Evolutionary conservation across 2,888 invertebrate species (phyloP).

Genomic region (Tetropium fuscum): DNA sequence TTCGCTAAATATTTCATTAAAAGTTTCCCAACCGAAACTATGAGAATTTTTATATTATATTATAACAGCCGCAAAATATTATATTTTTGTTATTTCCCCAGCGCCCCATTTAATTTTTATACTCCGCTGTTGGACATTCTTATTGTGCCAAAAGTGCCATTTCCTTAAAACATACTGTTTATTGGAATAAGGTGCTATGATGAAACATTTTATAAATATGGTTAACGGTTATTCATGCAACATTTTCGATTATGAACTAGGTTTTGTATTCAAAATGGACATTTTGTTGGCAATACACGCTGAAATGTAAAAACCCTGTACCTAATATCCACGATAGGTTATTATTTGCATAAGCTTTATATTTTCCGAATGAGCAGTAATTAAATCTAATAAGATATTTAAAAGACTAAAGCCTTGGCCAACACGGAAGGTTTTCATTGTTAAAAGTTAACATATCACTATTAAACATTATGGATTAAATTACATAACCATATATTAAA

Average conservation of each 20-base stretch:
- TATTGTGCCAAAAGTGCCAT: constrained; percentile 4
- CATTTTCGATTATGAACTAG: constrained; percentile 8
- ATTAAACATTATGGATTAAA: background rate
- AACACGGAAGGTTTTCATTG: too few relatives aligned
- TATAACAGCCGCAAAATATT: background rate
- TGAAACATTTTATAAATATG: constrained; percentile 14
- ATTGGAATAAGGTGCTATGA: constrained; percentile 16
- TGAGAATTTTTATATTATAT: too few relatives aligned
- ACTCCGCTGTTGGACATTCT: background rate
- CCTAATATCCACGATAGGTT: background rate
- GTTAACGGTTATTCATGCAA: constrained; percentile 19
- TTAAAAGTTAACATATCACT: too few relatives aligned
- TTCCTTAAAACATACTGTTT: constrained; percentile 9
- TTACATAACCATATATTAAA: background rate
- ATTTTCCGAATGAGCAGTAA: background rate
- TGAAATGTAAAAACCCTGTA: constrained; percentile 2
- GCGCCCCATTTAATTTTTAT: background rate
- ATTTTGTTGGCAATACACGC: background rate
- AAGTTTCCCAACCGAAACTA: too few relatives aligned
- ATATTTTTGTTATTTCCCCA: constrained; percentile 16
- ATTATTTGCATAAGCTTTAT: constrained; percentile 5
- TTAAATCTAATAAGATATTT: constrained; percentile 2
- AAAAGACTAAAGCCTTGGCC: too few relatives aligned
- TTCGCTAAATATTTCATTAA: too few relatives aligned
- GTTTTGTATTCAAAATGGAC: constrained; percentile 33